These are phyloP conservation scores for Hyperoodon ampullatus DNA, from an alignment of 2,113 vertebrate genomes.

Conservation along the genomic window DNA sequence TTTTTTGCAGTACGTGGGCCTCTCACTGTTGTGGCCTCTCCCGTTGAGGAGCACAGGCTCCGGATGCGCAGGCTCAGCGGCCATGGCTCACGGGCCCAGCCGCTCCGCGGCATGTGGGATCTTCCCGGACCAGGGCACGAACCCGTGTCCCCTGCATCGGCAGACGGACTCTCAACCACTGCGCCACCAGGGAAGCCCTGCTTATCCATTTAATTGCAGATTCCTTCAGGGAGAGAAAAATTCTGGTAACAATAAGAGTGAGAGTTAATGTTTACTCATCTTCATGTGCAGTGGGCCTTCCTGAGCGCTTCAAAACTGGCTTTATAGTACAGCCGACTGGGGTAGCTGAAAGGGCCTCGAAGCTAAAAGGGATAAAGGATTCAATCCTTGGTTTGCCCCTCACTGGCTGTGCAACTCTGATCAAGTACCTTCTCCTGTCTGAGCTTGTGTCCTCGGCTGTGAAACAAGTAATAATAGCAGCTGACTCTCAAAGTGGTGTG, in stretches of 20 bases:
- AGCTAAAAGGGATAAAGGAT: background rate
- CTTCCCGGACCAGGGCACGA: no score
- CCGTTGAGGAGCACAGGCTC: no score
- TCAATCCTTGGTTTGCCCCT: background rate
- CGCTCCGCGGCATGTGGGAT: no score
- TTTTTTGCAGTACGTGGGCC: no score
- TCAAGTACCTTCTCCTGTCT: background rate
- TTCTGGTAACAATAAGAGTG: background rate
- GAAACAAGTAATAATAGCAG: background rate
- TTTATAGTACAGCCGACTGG: background rate
- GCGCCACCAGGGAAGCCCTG: background rate
- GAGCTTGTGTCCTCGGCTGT: background rate
- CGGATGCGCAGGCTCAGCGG: no score
- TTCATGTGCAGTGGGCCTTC: background rate
- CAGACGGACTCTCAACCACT: no score
- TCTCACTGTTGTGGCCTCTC: no score
- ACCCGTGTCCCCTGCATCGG: no score
- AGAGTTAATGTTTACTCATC: background rate
- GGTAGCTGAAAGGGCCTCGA: background rate
- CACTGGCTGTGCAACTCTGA: background rate
- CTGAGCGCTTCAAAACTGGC: background rate
- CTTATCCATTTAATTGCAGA: slow-evolving; percentile 10
- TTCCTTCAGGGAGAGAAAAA: slow-evolving; percentile 39
- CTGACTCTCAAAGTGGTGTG: background rate
- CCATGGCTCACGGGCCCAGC: no score